Conservation (phyloP, 2,797 vertebrate species). For the Micropoecilia bifurca region DNA sequence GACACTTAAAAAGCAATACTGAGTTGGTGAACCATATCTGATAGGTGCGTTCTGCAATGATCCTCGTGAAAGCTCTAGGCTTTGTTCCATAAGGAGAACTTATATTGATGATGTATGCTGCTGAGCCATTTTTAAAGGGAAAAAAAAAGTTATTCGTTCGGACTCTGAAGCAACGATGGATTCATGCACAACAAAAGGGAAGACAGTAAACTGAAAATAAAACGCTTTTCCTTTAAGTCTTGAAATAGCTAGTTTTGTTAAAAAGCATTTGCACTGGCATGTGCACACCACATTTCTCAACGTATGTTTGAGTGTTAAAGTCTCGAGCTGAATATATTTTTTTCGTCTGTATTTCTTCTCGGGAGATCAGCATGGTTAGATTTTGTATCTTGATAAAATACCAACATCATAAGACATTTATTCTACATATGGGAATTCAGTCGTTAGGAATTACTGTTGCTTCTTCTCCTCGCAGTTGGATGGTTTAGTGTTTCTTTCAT, state of each 20-base stretch:
- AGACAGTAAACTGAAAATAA: not conserved
- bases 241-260: not conserved
- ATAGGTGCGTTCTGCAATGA: constrained; percentile 21
- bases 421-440: not conserved
- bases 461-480: not conserved
- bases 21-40: constrained; percentile 44
- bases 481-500: not conserved
- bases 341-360: not conserved
- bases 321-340: not conserved
- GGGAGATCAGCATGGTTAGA: not conserved
- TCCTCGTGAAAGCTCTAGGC: constrained; percentile 11
- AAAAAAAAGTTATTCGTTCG: not conserved
- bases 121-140: not conserved
- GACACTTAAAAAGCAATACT: constrained; percentile 49
- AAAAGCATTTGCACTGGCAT: not conserved
- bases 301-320: not conserved
- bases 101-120: constrained; percentile 2
- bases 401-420: not conserved
- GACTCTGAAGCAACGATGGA: not conserved
- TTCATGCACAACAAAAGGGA: not conserved
- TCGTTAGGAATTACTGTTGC: not conserved
- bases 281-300: not conserved
- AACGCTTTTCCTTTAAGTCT: not conserved
- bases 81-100: constrained; percentile 13
- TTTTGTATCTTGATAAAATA: not conserved